Base-by-base conservation (phyloP, 2,888 invertebrate genomes). In the Tribolium freemani region DNA sequence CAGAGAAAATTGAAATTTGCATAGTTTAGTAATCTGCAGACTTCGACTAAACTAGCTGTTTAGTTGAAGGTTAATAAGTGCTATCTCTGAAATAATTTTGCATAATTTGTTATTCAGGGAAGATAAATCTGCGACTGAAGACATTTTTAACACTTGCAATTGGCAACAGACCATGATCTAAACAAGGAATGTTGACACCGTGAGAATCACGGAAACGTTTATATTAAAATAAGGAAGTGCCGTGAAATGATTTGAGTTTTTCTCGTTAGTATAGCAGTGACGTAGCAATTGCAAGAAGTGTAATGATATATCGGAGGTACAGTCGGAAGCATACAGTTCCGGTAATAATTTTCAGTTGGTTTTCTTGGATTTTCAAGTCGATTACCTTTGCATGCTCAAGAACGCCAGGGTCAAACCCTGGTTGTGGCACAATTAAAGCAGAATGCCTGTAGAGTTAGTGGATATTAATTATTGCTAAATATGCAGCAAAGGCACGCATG, bases 381-480 rank as follows among this genome's bases (percentile, higher is more conserved):
- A 26, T 26, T 26, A 26, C 26, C 26, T 26, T 26, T 26, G 26
- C 26, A 26, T 26, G 26, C 26, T 26, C 26, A 38, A 38, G 38
- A 38, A 38, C 38, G 38, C 38, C 38, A 38, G 38, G 38, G 38
- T 26, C 26, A 3, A 26, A 26, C 5, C 26, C 26, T 5, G 26
- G 26, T 9, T 38, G 38, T 38, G 38, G 9, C 38, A 38, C 38
- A 38, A 38, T 38, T 38, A 38, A 64, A 38, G n/a, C 26, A 31
- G 44, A 50, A 51, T 44, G 11, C 64, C 64, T 30, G 64, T 10
- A 10, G 64, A 26, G 51, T 38, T 51, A 44, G 64, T 38, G 21
- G 31, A 20, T 64, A 53, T 64, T 64, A 64, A 64, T 64, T 64
- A 53, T 64, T 20, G 64, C 16, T 53, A 64, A 64, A 64, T 64